These are phyloP conservation scores for Laterallus jamaicensis DNA, from an alignment of 2,113 vertebrate genomes.

Conservation along the genomic window DNA sequence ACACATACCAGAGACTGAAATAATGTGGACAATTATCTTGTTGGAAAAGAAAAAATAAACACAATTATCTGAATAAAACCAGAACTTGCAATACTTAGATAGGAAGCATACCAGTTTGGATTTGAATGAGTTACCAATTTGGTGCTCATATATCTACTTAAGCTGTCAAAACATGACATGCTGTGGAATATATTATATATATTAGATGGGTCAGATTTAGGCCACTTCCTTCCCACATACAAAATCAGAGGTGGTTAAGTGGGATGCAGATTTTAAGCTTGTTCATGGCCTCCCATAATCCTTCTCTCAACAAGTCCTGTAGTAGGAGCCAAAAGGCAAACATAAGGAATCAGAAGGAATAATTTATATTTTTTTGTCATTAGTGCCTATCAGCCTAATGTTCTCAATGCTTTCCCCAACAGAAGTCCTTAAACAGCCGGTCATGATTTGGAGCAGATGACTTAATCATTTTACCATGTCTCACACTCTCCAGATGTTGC, in stretches of 20 bases:
- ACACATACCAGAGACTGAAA: slow-evolving; percentile 60
- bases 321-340: neutral
- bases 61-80: slow-evolving; percentile 65
- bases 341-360: neutral
- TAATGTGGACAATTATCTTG: slow-evolving; percentile 50
- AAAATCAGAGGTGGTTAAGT: slow-evolving; percentile 20
- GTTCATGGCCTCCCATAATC: slow-evolving; percentile 8
- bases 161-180: slow-evolving; percentile 69
- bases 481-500: neutral
- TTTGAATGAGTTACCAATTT: slow-evolving; percentile 49
- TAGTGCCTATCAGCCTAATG: neutral
- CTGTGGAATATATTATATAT: slow-evolving; percentile 44
- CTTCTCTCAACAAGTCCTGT: neutral
- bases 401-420: neutral
- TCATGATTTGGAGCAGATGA: slow-evolving; percentile 10
- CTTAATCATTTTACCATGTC: neutral
- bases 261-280: slow-evolving; percentile 22
- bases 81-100: slow-evolving; percentile 57
- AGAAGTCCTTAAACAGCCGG: neutral
- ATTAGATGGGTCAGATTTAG: slow-evolving; percentile 59
- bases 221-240: slow-evolving; percentile 64
- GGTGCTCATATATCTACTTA: slow-evolving; percentile 26
- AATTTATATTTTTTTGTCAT: neutral
- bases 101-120: slow-evolving; percentile 50
- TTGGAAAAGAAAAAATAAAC: slow-evolving; percentile 68